Conservation (phyloP, 1,140 invertebrate genomes). For the Piezodorus guildinii region DNA sequence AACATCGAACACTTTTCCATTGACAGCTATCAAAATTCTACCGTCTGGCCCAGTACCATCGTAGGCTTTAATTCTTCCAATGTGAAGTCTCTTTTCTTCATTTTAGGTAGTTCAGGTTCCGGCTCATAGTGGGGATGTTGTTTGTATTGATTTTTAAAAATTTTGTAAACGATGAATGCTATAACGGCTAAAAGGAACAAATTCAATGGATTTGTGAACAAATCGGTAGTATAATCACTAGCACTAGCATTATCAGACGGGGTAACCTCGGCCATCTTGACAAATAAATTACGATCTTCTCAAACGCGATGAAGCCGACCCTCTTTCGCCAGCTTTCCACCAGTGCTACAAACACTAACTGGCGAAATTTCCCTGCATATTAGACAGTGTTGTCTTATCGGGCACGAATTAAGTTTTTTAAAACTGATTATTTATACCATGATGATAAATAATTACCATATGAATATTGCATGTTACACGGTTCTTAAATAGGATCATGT, state of each 20-base stretch:
- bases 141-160: constrained; percentile 51
- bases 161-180: constrained; percentile 74
- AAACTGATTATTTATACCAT: too few relatives aligned
- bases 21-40: constrained; percentile 82
- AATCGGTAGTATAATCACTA: constrained; percentile 47
- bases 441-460: too few relatives aligned
- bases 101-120: constrained; percentile 56
- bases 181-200: constrained; percentile 62
- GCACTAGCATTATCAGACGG: constrained; percentile 25
- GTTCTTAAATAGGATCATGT: too few relatives aligned
- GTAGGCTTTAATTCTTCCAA: constrained; percentile 75
- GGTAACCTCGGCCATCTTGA: constrained; percentile 8
- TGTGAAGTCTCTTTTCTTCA: constrained; percentile 83
- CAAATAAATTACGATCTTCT: not conserved
- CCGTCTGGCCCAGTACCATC: constrained; percentile 72
- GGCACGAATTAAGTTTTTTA: too few relatives aligned
- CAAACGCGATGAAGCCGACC: not conserved
- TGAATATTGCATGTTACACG: too few relatives aligned
- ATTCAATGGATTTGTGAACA: constrained; percentile 66
- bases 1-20: constrained; percentile 92
- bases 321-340: not conserved
- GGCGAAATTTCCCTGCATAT: too few relatives aligned
- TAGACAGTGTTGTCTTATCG: too few relatives aligned
- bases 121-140: constrained; percentile 35
- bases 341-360: too few relatives aligned